Conservation (phyloP, 2,888 invertebrate genomes). For the Microctonus brassicae region DNA sequence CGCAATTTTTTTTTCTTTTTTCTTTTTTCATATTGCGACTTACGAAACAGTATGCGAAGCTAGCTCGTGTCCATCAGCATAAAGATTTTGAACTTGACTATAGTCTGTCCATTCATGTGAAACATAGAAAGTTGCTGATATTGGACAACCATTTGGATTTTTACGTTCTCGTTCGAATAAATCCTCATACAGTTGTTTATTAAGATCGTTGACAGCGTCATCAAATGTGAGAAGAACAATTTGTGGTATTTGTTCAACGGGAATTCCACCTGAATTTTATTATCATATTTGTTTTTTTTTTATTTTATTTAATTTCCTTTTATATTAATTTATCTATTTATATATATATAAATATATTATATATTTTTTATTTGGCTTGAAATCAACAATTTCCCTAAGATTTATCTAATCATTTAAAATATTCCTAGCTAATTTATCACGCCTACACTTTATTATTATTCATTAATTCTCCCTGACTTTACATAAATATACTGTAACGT, state of each 20-base stretch:
- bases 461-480: neutral
- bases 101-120: constrained; percentile 99
- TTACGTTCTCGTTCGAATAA: constrained; percentile 90
- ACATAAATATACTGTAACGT: neutral
- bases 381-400: neutral
- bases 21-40: constrained; percentile 70
- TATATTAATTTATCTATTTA: neutral
- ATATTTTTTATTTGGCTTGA: too few relatives aligned
- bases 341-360: too few relatives aligned
- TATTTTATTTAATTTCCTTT: neutral
- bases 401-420: neutral
- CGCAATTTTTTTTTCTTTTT: constrained; percentile 1
- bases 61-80: constrained; percentile 95
- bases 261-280: constrained; percentile 77
- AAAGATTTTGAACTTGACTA: constrained; percentile 96
- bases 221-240: constrained; percentile 93
- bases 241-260: constrained; percentile 88
- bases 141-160: constrained; percentile 93
- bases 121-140: constrained; percentile 95
- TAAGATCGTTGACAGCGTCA: constrained; percentile 94
- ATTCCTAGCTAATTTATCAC: neutral
- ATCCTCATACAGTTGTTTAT: constrained; percentile 91
- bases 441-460: neutral
- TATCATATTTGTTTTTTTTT: neutral
- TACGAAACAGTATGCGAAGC: constrained; percentile 98